These are phyloP conservation scores for Ormyrus nitidulus DNA, from an alignment of 2,888 invertebrate genomes.

Conservation along the genomic window DNA sequence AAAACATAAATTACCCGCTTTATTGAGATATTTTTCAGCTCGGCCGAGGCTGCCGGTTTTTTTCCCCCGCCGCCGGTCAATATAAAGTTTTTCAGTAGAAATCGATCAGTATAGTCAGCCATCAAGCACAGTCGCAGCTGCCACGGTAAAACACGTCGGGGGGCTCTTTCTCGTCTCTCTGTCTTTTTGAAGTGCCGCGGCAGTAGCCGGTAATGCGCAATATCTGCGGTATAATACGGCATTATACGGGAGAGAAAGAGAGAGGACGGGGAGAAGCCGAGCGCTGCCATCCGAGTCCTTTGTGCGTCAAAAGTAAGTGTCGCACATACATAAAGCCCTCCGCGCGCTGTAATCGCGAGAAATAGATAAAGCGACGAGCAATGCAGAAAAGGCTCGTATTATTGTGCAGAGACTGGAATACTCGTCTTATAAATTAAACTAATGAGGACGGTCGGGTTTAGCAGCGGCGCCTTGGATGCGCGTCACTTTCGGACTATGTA, in stretches of 20 bases:
- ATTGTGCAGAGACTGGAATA: slow-evolving; percentile 34
- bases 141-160: slow-evolving; percentile 21
- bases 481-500: slow-evolving; percentile 19
- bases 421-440: slow-evolving; percentile 61
- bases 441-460: slow-evolving; percentile 71
- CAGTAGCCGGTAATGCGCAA: slow-evolving; percentile 17
- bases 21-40: slow-evolving; percentile 22
- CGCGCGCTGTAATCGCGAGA: neutral
- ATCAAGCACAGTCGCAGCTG: slow-evolving; percentile 33
- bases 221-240: slow-evolving; percentile 39
- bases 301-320: slow-evolving; percentile 36
- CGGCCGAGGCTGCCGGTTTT: no score
- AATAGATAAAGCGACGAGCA: neutral
- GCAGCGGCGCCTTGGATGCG: slow-evolving; percentile 60
- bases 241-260: slow-evolving; percentile 13
- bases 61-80: neutral
- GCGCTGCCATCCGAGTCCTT: slow-evolving; percentile 4
- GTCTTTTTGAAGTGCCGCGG: neutral
- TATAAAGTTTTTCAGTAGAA: slow-evolving; percentile 50
- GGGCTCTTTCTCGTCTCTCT: slow-evolving; percentile 4
- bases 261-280: neutral
- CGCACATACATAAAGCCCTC: slow-evolving; percentile 6
- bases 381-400: slow-evolving; percentile 13
- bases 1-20: slow-evolving; percentile 41
- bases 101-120: slow-evolving; percentile 50